A percentile compares a stretch with the other conserved stretches of the same genome.
Evolutionary conservation across 2,797 vertebrate species (phyloP).

Genomic region (Tinamus major): DNA sequence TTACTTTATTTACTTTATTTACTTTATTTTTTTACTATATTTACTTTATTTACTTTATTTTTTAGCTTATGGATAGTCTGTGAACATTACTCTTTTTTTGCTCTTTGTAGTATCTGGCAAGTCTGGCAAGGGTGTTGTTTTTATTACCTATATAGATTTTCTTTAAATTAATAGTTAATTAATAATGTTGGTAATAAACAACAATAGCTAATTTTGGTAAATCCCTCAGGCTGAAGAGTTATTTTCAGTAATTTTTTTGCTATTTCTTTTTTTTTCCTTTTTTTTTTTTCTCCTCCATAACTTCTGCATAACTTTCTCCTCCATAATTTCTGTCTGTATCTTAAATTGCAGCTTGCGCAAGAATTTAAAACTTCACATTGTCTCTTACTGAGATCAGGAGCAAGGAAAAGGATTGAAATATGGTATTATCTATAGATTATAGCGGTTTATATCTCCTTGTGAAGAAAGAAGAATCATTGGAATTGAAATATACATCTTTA

Average conservation of each 20-base stretch:
- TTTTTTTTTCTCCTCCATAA: not conserved
- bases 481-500: not conserved
- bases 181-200: not conserved
- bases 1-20: too few species aligned
- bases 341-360: not conserved
- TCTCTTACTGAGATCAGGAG: not conserved
- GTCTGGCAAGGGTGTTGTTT: not conserved
- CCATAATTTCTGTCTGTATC: not conserved
- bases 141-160: not conserved
- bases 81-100: not conserved
- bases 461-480: not conserved
- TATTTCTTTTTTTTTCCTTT: too few species aligned
- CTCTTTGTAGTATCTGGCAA: not conserved
- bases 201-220: not conserved
- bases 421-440: not conserved
- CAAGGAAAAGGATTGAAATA: not conserved
- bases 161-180: not conserved
- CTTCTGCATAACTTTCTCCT: not conserved
- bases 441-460: not conserved
- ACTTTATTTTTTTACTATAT: too few species aligned
- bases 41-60: too few species aligned
- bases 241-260: not conserved
- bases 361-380: not conserved
- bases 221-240: not conserved
- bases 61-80: not conserved